Evolutionary conservation across 2,797 vertebrate species (phyloP).

Genomic region (Darevskia mixta): DNA sequence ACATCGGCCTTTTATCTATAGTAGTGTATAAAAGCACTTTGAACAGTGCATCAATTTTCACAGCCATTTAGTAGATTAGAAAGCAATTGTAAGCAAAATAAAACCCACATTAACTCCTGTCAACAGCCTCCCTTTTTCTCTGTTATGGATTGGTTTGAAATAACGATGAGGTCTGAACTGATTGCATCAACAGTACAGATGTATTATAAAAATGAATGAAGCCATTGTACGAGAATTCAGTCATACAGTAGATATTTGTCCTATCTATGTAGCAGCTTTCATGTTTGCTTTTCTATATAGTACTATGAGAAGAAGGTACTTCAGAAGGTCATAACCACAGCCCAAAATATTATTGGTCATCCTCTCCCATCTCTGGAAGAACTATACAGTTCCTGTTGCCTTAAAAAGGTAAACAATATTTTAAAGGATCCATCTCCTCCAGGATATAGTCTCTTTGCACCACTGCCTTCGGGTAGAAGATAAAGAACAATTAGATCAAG

Average conservation of each 20-base stretch:
- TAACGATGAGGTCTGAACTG: constrained; percentile 77
- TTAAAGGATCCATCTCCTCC: no score
- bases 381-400: no score
- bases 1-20: constrained; percentile 75
- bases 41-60: constrained; percentile 84
- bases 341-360: no score
- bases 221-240: constrained; percentile 63
- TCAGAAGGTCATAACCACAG: no score
- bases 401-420: no score
- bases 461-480: no score
- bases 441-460: no score
- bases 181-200: constrained; percentile 77
- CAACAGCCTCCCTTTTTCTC: constrained; percentile 82
- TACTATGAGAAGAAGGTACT: no score
- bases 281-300: background rate
- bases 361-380: no score
- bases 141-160: constrained; percentile 82
- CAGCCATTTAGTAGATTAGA: constrained; percentile 86
- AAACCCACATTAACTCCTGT: constrained; percentile 84
- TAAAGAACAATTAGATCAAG: no score
- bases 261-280: constrained; percentile 64
- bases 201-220: constrained; percentile 84
- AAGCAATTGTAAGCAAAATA: constrained; percentile 84
- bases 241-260: constrained; percentile 56
- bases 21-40: constrained; percentile 78